A percentile compares a stretch with the other conserved stretches of the same genome.
Evolutionary conservation across 2,113 vertebrate species (phyloP).

Genomic region (Varanus salvator): DNA sequence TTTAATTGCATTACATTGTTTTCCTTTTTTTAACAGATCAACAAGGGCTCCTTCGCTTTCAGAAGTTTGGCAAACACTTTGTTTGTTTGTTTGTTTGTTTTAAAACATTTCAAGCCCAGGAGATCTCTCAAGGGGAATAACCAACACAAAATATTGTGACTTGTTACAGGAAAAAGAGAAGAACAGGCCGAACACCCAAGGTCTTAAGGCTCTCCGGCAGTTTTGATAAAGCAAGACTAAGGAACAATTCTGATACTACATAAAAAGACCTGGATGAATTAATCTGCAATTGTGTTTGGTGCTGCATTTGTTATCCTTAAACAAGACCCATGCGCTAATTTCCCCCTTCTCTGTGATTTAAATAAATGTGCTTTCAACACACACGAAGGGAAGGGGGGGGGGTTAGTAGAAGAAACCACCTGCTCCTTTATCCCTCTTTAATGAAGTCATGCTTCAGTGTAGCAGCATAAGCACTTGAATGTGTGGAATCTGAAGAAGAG

Average conservation of each 20-base stretch:
- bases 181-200: conserved; percentile 5
- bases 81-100: neutral
- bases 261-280: neutral
- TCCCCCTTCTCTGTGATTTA: neutral
- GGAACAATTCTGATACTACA: neutral
- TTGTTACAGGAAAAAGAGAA: conserved; percentile 12
- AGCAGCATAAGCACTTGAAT: too few relatives aligned
- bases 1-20: too few relatives aligned
- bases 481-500: too few relatives aligned
- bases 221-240: conserved; percentile 19
- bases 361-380: neutral
- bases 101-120: neutral
- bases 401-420: neutral
- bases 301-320: too few relatives aligned
- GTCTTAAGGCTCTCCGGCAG: conserved; percentile 9
- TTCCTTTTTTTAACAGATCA: too few relatives aligned
- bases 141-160: conserved; percentile 22
- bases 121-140: neutral
- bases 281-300: neutral
- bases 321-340: neutral
- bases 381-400: too few relatives aligned
- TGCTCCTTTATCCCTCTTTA: neutral
- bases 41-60: neutral
- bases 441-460: too few relatives aligned
- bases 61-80: neutral